Evolutionary conservation across 2,113 vertebrate species (phyloP).

Genomic region (Nesogale talazaci): DNA sequence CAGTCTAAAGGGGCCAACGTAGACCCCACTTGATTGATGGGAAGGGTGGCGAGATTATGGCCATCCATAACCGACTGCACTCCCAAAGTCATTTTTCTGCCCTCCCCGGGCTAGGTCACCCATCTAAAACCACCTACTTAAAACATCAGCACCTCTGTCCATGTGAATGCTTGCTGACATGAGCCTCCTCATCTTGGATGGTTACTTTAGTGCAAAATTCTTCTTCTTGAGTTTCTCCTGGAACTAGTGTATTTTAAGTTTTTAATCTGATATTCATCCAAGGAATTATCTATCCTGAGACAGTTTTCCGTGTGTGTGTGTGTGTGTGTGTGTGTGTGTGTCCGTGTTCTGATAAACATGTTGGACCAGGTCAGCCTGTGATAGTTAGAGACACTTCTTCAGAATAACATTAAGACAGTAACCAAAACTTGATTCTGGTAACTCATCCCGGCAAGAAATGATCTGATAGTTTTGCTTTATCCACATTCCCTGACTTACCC

Average conservation of each 20-base stretch:
- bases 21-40: background rate
- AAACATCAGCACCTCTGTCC: background rate
- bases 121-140: background rate
- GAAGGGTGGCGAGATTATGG: background rate
- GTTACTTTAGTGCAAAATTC: background rate
- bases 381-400: too few relatives aligned
- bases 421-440: too few relatives aligned
- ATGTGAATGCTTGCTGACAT: background rate
- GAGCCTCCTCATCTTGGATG: background rate
- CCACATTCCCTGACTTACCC: too few relatives aligned
- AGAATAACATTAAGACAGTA: too few relatives aligned
- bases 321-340: too few relatives aligned
- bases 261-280: too few relatives aligned
- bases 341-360: too few relatives aligned
- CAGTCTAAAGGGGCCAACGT: background rate
- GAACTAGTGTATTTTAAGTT: background rate
- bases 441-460: too few relatives aligned
- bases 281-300: too few relatives aligned
- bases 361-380: too few relatives aligned
- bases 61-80: background rate
- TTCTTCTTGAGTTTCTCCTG: background rate
- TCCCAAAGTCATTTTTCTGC: background rate
- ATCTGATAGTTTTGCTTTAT: too few relatives aligned
- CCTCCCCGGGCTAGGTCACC: background rate
- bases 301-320: too few relatives aligned